Conservation (phyloP, 2,888 invertebrate species). For the Pseudeuparius sepicola region DNA sequence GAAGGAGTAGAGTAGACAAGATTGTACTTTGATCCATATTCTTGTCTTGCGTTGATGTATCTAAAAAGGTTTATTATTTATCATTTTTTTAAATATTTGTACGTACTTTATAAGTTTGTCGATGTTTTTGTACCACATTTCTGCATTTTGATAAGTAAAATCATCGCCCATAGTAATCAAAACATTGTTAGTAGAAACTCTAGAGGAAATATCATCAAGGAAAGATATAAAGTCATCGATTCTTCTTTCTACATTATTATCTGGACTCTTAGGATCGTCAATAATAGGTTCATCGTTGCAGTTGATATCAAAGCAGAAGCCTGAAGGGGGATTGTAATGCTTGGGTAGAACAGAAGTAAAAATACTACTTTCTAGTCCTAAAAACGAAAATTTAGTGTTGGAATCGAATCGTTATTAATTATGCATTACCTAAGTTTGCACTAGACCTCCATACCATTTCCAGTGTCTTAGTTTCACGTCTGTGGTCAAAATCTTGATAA, state of each 20-base stretch:
- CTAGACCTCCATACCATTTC: conserved; percentile 82
- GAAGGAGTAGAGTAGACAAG: conserved; percentile 77
- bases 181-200: conserved; percentile 49
- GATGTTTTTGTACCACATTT: conserved; percentile 49
- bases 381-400: no score
- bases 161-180: conserved; percentile 58
- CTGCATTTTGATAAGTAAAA: conserved; percentile 51
- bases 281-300: conserved; percentile 42
- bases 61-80: no score
- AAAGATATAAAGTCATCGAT: conserved; percentile 45
- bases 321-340: conserved; percentile 44
- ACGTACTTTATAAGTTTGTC: conserved; percentile 42
- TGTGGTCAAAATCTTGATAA: conserved; percentile 64
- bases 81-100: no score
- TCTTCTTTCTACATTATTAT: conserved; percentile 44
- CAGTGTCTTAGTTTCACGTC: conserved; percentile 51
- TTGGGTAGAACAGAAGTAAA: conserved; percentile 31
- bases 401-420: no score
- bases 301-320: conserved; percentile 51
- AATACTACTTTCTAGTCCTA: conserved; percentile 47
- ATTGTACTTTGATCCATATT: conserved; percentile 45
- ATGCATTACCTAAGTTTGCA: conserved; percentile 53
- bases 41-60: conserved; percentile 11
- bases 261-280: conserved; percentile 44
- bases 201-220: conserved; percentile 42